Evolutionary conservation across 2,888 invertebrate genomes (phyloP), one percentile per base, ranked within the genome.

Genomic region (Eudemis profundana): DNA sequence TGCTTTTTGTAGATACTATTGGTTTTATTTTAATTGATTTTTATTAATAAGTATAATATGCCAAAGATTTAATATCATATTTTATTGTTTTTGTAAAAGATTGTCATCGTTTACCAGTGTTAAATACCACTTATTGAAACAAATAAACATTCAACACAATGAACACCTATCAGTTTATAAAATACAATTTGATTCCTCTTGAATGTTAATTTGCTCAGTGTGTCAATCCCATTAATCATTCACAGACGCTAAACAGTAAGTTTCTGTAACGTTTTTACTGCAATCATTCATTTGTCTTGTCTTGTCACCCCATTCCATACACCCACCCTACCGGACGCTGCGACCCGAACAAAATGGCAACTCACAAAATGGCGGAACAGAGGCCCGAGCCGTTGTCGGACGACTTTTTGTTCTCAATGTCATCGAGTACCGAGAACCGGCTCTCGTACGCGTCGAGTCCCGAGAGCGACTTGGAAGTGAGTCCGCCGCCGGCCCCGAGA

Each of bases 331-430:
- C 80, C 81, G 84, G 90, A 86, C 84, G 79, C 76, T 75, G 89
- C 84, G 79, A 83, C 77, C 36, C 29, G 27, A 74, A 77, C 72
- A 75, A 78, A 81, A 78, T 76, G 78, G 76, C 71, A 73, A 72
- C 61, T 59, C 38, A 71, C 80, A 79, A 84, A 79, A 81, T 80
- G 83, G 74, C 68, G 36, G 49, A 92, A 86, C 94, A 98, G 98
- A 98, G 98, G 86, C 97, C 98, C 87, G 98, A 98, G 93, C 97
- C 97, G 87, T 94, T 98, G 87, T 98, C 98, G 81, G 99, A 99
- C 92, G 98, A 99, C 94, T 98, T 98, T 95, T 95, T 99, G 85
- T 99, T 99, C 94, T 98, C 98, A 84, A 98, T 98, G 98, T 97
- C 97, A 76, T 97, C 97, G 83, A 90, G 89, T 73, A 92, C 90